Conservation (phyloP, 1,140 invertebrate genomes). For the Apocrypta bakeri region DNA sequence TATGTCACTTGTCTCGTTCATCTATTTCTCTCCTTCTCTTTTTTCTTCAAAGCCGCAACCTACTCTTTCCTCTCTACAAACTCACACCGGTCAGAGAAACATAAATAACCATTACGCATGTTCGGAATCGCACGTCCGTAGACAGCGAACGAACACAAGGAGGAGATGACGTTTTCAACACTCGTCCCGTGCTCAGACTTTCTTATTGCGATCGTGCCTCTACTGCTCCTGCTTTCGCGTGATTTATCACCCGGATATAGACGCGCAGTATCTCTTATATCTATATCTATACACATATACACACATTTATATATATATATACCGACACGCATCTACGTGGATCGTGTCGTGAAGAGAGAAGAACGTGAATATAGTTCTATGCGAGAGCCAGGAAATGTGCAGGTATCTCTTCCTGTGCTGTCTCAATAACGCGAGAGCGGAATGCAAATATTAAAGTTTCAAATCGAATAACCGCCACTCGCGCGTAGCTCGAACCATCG, state of each 20-base stretch:
- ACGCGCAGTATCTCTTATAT: neutral
- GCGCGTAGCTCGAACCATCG: neutral
- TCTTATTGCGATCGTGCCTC: conserved; percentile 50
- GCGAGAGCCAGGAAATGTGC: neutral
- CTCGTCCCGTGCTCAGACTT: conserved; percentile 42
- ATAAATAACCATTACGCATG: conserved; percentile 64
- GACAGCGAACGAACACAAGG: conserved; percentile 55
- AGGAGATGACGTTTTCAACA: conserved; percentile 48
- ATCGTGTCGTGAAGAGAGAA: neutral
- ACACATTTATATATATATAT: neutral
- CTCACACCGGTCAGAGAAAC: conserved; percentile 33
- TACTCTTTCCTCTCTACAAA: neutral
- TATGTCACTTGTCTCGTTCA: neutral
- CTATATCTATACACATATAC: neutral
- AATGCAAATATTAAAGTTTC: conserved; percentile 44
- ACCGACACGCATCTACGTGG: neutral
- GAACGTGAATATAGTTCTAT: neutral
- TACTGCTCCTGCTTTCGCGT: neutral
- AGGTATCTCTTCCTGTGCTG: neutral
- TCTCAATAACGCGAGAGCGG: neutral
- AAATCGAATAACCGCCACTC: conserved; percentile 12
- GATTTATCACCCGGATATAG: conserved; percentile 33
- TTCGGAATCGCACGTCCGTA: conserved; percentile 46
- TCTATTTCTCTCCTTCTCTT: conserved; percentile 15
- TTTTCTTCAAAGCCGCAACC: neutral